A percentile compares a stretch with the other conserved stretches of the same genome.
Conservation (phyloP, 1,140 invertebrate species). For the Bombus vancouverensis region DNA sequence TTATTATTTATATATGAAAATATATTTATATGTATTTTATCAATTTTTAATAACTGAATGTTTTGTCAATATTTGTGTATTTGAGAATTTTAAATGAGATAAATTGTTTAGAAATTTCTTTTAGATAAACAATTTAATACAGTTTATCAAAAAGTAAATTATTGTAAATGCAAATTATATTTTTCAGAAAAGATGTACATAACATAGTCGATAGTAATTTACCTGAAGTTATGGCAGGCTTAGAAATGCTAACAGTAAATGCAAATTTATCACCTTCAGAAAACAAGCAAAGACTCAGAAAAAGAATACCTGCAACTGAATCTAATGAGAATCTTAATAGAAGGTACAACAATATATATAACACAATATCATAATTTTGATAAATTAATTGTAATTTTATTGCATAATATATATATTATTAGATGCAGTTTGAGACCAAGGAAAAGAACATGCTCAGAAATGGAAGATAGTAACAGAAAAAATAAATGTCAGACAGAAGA, state of each 20-base stretch:
- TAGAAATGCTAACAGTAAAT: conserved; percentile 75
- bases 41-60: background rate
- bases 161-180: background rate
- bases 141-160: background rate
- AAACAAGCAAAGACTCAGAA: conserved; percentile 56
- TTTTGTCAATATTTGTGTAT: background rate
- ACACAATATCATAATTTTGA: background rate
- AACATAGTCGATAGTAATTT: conserved; percentile 65
- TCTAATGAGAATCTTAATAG: conserved; percentile 66
- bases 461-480: conserved; percentile 52
- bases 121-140: background rate
- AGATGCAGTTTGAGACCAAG: conserved; percentile 76
- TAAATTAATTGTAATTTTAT: background rate
- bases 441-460: conserved; percentile 70
- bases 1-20: background rate
- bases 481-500: conserved; percentile 13
- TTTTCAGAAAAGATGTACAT: conserved; percentile 49
- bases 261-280: conserved; percentile 39
- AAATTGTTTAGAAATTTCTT: background rate
- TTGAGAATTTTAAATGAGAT: background rate
- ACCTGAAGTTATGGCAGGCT: conserved; percentile 73
- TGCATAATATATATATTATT: conserved; percentile 3
- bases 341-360: conserved; percentile 67
- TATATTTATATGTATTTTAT: background rate
- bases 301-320: conserved; percentile 54